Base-by-base conservation (phyloP, 2,113 vertebrate species). In the Tupaia chinensis region DNA sequence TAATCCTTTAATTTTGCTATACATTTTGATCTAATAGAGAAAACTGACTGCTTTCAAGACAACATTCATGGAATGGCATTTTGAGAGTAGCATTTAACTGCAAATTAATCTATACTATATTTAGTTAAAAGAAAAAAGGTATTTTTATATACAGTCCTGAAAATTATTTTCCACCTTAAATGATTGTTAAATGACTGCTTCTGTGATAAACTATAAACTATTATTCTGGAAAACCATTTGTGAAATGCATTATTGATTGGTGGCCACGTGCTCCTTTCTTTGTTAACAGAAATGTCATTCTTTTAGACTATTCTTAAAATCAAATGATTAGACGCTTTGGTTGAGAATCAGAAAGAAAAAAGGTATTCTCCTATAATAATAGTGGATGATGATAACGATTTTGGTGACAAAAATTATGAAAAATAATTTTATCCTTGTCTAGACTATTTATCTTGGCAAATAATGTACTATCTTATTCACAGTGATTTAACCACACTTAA, bases 131-230 rank as follows among this genome's bases (percentile, higher is more conserved):
- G 61, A n/a, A 60, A 70, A 72, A 61, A 34, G 8, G 1, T 10
- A 6, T 81, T 82, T 86, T 61, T 80, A 81, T 56, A 86, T 56
- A 54, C 5, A 91, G 58, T 44, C 13, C n/a, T 79, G 20, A 54
- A 96, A 92, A 76, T 69, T 91, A 83, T 32, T 82, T 80, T 84
- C 86, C 94, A 84, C n/a, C 53, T 54, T 89, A 91, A 93, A 60
- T 66, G 54, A 92, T 22, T 66, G 22, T 60, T 92, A 90, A 87
- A 83, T 76, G 63, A 73, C 54, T 84, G 25, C 25, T 78, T 73
- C n/a, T 89, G 19, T 12, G 27, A 87, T 73, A 69, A 81, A 80
- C 34, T 86, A 87, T 73, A 69, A 81, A 80, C 34, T 86, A 34
- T 89, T 81, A 82, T 54, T 60, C 61, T 86, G 80, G 58, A 92